phyloP scores from a whole-genome alignment of 2,113 vertebrate genomes.

The Mohoua ochrocephala region DNA sequence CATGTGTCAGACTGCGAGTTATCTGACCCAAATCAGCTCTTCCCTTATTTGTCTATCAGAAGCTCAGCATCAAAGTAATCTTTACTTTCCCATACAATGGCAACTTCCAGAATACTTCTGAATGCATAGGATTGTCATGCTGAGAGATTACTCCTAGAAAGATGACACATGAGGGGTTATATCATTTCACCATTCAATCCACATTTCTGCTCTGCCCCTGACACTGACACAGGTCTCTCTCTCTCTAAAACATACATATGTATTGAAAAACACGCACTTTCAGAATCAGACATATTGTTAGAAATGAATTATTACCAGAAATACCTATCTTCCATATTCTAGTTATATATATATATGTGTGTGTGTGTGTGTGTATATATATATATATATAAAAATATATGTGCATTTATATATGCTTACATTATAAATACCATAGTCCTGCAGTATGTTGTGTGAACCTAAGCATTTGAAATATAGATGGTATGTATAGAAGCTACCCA shows the following conservation, averaged over 20 bases:
- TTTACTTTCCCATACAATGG: background rate
- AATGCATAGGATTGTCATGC: background rate
- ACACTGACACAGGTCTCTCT: background rate
- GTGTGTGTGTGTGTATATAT: accelerated
- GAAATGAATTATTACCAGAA: background rate
- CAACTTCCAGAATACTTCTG: background rate
- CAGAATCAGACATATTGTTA: background rate
- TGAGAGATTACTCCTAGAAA: constrained; percentile 5
- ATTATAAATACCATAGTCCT: background rate
- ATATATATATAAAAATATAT: too few relatives aligned
- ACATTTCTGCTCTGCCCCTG: constrained; percentile 7
- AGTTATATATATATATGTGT: too few relatives aligned
- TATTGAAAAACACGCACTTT: background rate
- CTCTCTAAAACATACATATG: background rate
- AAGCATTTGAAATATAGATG: background rate
- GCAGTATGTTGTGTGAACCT: background rate
- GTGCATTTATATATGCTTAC: background rate
- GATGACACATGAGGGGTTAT: background rate
- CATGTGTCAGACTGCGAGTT: background rate
- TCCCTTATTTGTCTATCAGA: constrained; percentile 2
- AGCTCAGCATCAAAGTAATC: background rate
- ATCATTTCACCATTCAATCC: constrained; percentile 3
- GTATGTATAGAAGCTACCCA: background rate
- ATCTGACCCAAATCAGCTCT: background rate
- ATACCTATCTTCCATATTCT: background rate